phyloP scores from a whole-genome alignment of 37 sponge, comb jelly and placozoan species.

The Geodia barretti region DNA sequence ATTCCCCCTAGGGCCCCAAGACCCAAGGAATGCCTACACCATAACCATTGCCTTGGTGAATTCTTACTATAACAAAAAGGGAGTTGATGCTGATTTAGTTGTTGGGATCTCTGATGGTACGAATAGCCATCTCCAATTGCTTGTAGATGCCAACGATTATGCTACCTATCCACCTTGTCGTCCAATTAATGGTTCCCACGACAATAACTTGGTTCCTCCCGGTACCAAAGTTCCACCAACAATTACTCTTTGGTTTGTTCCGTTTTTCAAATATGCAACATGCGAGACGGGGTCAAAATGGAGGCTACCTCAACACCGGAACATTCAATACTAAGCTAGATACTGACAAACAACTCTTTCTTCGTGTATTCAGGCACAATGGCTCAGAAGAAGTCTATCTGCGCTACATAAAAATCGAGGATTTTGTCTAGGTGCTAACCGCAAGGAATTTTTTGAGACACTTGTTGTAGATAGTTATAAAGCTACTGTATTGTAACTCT shows the following conservation, averaged over 20 bases:
- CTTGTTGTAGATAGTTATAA: too few relatives aligned
- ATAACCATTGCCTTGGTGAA: not conserved
- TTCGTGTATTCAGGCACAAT: not conserved
- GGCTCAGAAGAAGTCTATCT: not conserved
- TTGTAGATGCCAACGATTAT: not conserved
- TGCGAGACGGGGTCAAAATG: not conserved
- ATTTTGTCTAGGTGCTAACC: too few relatives aligned
- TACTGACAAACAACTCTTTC: not conserved
- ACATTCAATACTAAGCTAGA: slow-evolving; percentile 14
- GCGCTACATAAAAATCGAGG: not conserved
- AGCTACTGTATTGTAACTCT: too few relatives aligned
- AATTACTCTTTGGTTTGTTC: not conserved
- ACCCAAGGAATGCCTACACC: not conserved
- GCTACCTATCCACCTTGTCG: not conserved
- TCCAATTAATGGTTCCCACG: not conserved
- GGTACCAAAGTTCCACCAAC: not conserved
- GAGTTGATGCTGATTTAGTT: not conserved
- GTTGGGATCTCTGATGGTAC: not conserved
- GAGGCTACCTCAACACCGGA: slow-evolving; percentile 6
- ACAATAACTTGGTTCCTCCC: not conserved
- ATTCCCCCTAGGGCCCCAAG: not conserved
- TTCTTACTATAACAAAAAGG: not conserved
- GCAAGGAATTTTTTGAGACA: too few relatives aligned
- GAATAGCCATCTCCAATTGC: too few relatives aligned
- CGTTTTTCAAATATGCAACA: not conserved